A percentile compares a stretch with the other conserved stretches of the same genome.
These are phyloP conservation scores for Agonopterix heracliana DNA, from an alignment of 2,888 invertebrate genomes.

Conservation along the genomic window DNA sequence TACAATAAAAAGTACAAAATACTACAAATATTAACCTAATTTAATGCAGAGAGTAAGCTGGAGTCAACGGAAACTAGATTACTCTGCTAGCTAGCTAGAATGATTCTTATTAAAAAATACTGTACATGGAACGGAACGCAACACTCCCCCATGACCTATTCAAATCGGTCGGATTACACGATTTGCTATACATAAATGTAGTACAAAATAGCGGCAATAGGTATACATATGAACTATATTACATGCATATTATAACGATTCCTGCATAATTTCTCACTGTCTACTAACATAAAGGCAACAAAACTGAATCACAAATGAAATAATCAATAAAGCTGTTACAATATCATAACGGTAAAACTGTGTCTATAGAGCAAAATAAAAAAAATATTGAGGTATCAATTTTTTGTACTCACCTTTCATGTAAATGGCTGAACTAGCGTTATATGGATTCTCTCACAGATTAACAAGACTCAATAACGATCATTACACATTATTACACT, in stretches of 20 bases:
- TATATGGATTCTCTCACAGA: conserved; percentile 35
- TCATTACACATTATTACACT: conserved; percentile 53
- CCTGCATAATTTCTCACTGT: conserved; percentile 34
- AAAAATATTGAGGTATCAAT: conserved; percentile 58
- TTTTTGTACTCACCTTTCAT: conserved; percentile 76
- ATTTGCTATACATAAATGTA: conserved; percentile 45
- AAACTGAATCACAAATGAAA: conserved; percentile 7
- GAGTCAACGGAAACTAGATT: no score
- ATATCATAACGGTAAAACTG: conserved; percentile 32
- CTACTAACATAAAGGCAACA: conserved; percentile 27
- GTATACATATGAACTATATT: conserved; percentile 46
- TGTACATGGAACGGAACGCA: conserved; percentile 43
- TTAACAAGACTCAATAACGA: conserved; percentile 38
- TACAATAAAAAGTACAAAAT: no score
- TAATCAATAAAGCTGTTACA: conserved; percentile 12
- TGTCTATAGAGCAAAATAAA: conserved; percentile 42
- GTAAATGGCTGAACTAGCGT: conserved; percentile 71
- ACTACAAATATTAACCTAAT: no score
- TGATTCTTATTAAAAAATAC: not conserved
- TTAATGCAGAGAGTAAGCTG: no score
- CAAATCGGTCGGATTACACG: conserved; percentile 52
- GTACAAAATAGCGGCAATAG: conserved; percentile 68
- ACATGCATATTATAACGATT: conserved; percentile 33
- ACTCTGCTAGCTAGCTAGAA: not conserved
- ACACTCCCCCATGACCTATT: conserved; percentile 27